phyloP scores from a whole-genome alignment of 2,888 invertebrate species.

The Cephonodes hylas region DNA sequence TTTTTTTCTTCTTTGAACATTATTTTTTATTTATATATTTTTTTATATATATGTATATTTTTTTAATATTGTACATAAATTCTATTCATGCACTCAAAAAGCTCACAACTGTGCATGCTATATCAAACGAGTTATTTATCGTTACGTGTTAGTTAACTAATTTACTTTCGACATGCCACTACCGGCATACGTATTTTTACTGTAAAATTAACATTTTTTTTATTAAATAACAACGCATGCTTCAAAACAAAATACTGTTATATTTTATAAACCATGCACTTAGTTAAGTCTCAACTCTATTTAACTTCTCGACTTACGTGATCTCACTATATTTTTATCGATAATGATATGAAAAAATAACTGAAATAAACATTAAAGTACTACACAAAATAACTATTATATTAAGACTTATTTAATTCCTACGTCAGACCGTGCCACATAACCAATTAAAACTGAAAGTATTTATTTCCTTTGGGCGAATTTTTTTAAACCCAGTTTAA shows the following conservation, averaged over 20 bases:
- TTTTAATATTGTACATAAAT: background rate
- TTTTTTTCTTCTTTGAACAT: too few species aligned
- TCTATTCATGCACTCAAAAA: constrained; percentile 52
- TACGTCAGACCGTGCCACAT: background rate
- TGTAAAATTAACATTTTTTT: constrained; percentile 12
- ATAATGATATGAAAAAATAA: constrained; percentile 18
- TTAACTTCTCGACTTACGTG: constrained; percentile 22
- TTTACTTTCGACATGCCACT: constrained; percentile 47
- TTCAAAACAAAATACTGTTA: constrained; percentile 3
- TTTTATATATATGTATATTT: too few species aligned
- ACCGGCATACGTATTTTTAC: constrained; percentile 15
- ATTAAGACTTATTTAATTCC: background rate
- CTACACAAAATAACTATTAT: background rate
- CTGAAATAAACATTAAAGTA: constrained; percentile 1
- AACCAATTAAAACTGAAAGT: too few species aligned
- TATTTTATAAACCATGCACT: constrained; percentile 23
- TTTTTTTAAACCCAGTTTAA: too few species aligned
- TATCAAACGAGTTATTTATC: constrained; percentile 32
- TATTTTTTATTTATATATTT: too few species aligned
- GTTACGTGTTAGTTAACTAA: constrained; percentile 45
- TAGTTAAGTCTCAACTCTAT: constrained; percentile 22
- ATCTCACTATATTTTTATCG: constrained; percentile 29
- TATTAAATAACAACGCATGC: constrained; percentile 24
- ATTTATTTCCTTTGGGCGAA: too few species aligned
- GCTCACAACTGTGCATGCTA: constrained; percentile 51